A percentile compares a stretch with the other conserved stretches of the same genome.
phyloP scores from a whole-genome alignment of 2,888 invertebrate species.

The Epinotia ramella region DNA sequence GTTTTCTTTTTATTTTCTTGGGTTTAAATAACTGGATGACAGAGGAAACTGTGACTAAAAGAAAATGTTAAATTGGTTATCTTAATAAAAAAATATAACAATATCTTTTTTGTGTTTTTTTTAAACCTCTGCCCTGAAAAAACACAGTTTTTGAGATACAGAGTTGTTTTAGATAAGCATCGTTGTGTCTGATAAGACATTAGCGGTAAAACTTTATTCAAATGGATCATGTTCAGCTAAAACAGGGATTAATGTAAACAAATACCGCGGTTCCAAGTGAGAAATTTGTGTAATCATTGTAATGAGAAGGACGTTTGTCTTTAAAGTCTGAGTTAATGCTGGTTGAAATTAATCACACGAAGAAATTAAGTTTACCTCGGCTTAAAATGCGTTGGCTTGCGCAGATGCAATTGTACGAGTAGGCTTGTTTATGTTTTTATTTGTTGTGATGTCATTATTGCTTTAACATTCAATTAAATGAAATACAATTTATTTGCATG shows the following conservation, averaged over 20 bases:
- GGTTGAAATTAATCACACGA: conserved; percentile 33
- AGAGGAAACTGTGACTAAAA: no score
- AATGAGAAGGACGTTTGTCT: conserved; percentile 43
- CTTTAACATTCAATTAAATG: no score
- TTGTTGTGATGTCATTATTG: not conserved
- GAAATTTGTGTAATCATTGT: conserved; percentile 43
- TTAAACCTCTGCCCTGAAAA: no score
- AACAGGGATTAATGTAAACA: conserved; percentile 37
- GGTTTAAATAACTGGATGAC: no score
- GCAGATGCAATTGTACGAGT: not conserved
- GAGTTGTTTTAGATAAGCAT: no score
- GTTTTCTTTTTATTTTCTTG: no score
- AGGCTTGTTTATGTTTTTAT: not conserved
- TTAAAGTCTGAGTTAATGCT: conserved; percentile 35
- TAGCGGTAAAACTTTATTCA: conserved; percentile 36
- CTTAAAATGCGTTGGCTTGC: not conserved
- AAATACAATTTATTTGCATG: no score
- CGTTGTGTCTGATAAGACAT: conserved; percentile 35
- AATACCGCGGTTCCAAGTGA: conserved; percentile 41
- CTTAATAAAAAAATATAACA: no score
- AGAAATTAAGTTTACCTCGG: conserved; percentile 12
- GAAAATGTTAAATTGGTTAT: no score
- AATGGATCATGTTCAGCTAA: conserved; percentile 33
- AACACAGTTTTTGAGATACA: no score
- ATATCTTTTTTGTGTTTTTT: no score